A percentile compares a stretch with the other conserved stretches of the same genome.
These are phyloP conservation scores for Tupiocoris notatus DNA, from an alignment of 2,888 invertebrate genomes.

Conservation along the genomic window DNA sequence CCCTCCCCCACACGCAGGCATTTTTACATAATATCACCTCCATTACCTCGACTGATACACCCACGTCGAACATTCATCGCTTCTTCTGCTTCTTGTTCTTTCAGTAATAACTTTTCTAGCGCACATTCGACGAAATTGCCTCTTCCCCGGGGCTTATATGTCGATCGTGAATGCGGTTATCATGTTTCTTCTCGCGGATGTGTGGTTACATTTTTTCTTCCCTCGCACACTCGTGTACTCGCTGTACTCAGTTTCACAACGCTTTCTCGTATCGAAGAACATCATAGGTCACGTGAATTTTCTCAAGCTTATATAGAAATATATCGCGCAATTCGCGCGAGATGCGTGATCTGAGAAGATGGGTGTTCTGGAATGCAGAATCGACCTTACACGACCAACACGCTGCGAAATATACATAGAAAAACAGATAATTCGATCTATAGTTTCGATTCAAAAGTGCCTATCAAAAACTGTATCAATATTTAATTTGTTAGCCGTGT, in stretches of 20 bases:
- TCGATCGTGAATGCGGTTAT: slow-evolving; percentile 43
- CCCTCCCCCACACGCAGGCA: slow-evolving; percentile 37
- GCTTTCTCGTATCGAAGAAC: slow-evolving; percentile 1
- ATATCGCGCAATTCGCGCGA: not conserved
- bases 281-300: not conserved
- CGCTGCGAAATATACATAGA: too few relatives aligned
- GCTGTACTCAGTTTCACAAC: slow-evolving; percentile 28
- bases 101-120: slow-evolving; percentile 30
- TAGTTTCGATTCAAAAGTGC: too few relatives aligned
- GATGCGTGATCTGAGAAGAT: not conserved
- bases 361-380: not conserved
- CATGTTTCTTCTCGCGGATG: slow-evolving; percentile 38
- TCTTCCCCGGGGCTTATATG: slow-evolving; percentile 37
- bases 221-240: slow-evolving; percentile 13
- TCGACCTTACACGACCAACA: not conserved
- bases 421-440: too few relatives aligned
- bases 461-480: too few relatives aligned
- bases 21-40: slow-evolving; percentile 34
- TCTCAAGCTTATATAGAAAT: not conserved
- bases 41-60: slow-evolving; percentile 1
- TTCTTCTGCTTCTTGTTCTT: not conserved
- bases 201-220: slow-evolving; percentile 37
- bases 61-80: not conserved
- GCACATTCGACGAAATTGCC: slow-evolving; percentile 28
- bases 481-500: too few relatives aligned